Base-by-base conservation (phyloP, 2,888 invertebrate species). In the Altica lythri region DNA sequence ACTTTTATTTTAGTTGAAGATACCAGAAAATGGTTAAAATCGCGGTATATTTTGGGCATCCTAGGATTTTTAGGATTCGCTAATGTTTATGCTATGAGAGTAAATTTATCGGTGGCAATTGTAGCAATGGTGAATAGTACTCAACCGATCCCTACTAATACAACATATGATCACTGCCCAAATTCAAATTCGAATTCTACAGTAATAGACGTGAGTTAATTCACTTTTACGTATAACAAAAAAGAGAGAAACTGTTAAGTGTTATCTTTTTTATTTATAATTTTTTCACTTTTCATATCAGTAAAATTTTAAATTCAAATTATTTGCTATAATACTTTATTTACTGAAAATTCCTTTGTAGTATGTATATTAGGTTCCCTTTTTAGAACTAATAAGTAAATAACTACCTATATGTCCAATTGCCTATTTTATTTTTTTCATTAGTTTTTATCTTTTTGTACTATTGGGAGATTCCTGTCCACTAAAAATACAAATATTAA, bases 121-220 rank as follows among this genome's bases (percentile, higher is more conserved):
- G 94, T 96, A 19, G 93, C 94, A 19, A 97, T 96, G 96, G 90
- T 92, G 30, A 91, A 91, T 73, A 81, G 84, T 47, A 86, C 89
- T 50, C 72, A 76, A 57, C 71, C 79, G 16, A 75, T 80, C 14
- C 75, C 79, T 42, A 83, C 82, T 68, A 81, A 75, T 74, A 80
- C 82, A 17, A 79, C 81, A 2, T 73, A 79, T 52, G 87, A 89
- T 73, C 81, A 83, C 4, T 88, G 88, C 67, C 81, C 82, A 1
- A 74, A 78, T 1, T 67, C 74, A 8, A 73, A 74, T 13, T 70
- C 81, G 55, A 77, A 72, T 63, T 76, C 68, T 10, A 69, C 73
- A 14, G 64, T 51, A 47, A 70, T 72, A 25, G 62, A 59, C 40
- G 71, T 71, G 62, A 66, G 68, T 60, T 27, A 30, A 42, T 13